Conservation (phyloP, 2,113 vertebrate genomes). For the Corvus cornix region DNA sequence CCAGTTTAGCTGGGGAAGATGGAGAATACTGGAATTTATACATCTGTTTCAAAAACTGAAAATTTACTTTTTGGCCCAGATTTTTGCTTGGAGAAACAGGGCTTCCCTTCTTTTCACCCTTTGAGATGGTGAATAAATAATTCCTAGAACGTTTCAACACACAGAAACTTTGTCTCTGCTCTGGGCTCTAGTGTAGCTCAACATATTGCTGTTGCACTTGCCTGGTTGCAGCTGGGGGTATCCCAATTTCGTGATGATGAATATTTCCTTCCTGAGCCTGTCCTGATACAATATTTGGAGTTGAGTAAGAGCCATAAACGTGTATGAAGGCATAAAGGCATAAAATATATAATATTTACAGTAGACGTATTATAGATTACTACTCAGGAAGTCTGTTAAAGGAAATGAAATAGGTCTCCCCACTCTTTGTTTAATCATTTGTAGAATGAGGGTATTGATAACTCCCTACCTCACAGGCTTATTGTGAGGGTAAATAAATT, state of each 20-base stretch:
- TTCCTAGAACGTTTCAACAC: neutral
- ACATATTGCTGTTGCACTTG: neutral
- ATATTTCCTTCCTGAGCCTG: neutral
- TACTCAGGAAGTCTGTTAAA: neutral
- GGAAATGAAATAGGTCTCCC: neutral
- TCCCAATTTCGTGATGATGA: neutral
- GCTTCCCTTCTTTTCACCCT: neutral
- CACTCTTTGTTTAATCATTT: neutral
- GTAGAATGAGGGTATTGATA: neutral
- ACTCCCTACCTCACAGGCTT: neutral
- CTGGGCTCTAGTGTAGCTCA: neutral
- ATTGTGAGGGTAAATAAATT: neutral
- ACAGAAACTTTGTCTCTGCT: neutral
- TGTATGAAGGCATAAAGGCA: neutral
- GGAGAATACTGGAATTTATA: neutral
- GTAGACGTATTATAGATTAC: neutral
- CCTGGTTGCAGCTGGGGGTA: accelerated
- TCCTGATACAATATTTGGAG: neutral
- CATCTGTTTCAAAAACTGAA: neutral
- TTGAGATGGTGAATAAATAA: neutral
- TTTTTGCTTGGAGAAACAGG: neutral
- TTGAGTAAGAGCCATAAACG: neutral
- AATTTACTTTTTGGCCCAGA: neutral
- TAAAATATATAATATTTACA: neutral
- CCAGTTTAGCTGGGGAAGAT: neutral